Evolutionary conservation across 2,113 vertebrate genomes (phyloP), one percentile per base, ranked within the genome.

Genomic region (Haemorhous mexicanus): DNA sequence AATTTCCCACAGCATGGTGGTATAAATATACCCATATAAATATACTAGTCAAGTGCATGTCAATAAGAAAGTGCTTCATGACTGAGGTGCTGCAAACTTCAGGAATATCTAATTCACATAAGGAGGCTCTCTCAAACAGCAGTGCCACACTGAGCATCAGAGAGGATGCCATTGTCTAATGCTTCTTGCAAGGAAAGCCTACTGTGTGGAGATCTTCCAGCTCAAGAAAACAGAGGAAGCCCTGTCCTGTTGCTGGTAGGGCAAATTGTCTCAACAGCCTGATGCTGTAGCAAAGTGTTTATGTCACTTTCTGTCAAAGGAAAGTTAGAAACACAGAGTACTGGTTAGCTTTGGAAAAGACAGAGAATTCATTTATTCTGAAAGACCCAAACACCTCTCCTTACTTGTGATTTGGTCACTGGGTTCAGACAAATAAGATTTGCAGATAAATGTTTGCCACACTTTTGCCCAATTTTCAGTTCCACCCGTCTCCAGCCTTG

Each of bases 401-500:
- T 87, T 78, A 39, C 4, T 41, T 4, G 1, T 64, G 39, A 30
- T 58, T 61, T 68, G 37, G n/a, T 41, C 21, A 75, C 9, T 22
- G n/a, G 8, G 13, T 56, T 85, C 21, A 32, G 56, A 44, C 15
- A 58, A 37, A 37, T 39, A 15, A 83, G 43, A 43, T 14, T 35
- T 64, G 28, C 4, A n/a, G n/a, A 23, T 47, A 68, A 80, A 66
- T 27, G 2, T 8, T 19, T 86, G 15, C 10, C 13, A 20, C 7
- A 32, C 8, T 84, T 92, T 24, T 55, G 50, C 11, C 3, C 6
- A 23, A 1, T 79, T 76, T 91, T 74, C 33, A 35, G 4, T 67
- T 75, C 8, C 15, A 47, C 32, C 9, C 2, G 0, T 66, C 33
- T 81, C 58, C 33, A 68, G 1, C 16, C 16, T 76, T 0, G 0